Conservation (phyloP, 2,797 vertebrate genomes). For the Microhierax caerulescens region DNA sequence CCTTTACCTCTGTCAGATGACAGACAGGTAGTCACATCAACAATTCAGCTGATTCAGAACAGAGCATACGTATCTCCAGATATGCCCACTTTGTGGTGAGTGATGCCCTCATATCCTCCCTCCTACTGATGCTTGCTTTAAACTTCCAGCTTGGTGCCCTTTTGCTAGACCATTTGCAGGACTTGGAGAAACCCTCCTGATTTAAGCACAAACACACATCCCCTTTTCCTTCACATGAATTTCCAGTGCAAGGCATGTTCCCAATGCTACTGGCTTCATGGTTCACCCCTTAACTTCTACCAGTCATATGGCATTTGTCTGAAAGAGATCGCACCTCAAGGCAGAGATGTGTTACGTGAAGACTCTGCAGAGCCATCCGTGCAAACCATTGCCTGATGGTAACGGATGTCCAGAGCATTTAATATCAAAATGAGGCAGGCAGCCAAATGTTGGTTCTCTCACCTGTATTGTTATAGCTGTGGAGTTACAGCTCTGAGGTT, state of each 20-base stretch:
- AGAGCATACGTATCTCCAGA: background rate
- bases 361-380: background rate
- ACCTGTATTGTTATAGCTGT: background rate
- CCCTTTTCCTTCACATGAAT: background rate
- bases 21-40: background rate
- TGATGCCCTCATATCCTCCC: background rate
- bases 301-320: background rate
- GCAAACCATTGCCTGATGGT: background rate
- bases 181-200: background rate
- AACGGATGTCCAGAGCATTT: background rate
- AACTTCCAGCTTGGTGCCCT: background rate
- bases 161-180: background rate
- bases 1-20: background rate
- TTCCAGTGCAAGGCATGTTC: background rate
- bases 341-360: background rate
- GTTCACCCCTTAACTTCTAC: background rate
- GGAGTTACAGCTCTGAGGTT: background rate
- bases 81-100: background rate
- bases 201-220: background rate
- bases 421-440: background rate
- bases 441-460: background rate
- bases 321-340: background rate
- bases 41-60: background rate
- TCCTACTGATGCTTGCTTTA: background rate
- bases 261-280: background rate